These are phyloP conservation scores for Alloplasta piceator DNA, from an alignment of 2,888 invertebrate species.

Conservation along the genomic window DNA sequence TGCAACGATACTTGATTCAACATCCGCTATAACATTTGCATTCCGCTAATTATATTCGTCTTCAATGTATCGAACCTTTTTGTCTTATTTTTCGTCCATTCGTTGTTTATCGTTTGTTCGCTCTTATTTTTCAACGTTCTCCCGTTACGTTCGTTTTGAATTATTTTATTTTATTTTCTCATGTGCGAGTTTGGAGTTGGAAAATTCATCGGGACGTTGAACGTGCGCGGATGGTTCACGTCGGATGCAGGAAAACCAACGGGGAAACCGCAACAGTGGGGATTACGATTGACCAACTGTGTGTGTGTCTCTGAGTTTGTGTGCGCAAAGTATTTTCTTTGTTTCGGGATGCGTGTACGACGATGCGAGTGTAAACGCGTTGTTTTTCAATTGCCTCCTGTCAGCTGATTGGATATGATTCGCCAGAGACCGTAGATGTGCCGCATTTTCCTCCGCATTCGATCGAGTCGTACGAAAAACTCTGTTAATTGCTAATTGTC, in stretches of 20 bases:
- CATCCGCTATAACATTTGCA: not conserved
- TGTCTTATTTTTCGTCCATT: not conserved
- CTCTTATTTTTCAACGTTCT: not conserved
- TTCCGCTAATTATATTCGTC: not conserved
- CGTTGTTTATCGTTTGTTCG: not conserved
- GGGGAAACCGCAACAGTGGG: not conserved
- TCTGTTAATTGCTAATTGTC: too few relatives aligned
- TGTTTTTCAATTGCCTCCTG: slow-evolving; percentile 8
- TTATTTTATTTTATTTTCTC: not conserved
- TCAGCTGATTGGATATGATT: not conserved
- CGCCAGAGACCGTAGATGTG: too few relatives aligned
- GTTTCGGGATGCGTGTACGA: too few relatives aligned
- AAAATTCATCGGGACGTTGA: not conserved
- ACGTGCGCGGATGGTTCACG: not conserved
- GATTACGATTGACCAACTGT: slow-evolving; percentile 27
- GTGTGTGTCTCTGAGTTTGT: not conserved
- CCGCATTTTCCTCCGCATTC: too few relatives aligned
- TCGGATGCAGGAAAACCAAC: not conserved
- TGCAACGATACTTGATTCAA: not conserved
- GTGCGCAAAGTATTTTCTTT: too few relatives aligned
- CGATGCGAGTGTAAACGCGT: too few relatives aligned
- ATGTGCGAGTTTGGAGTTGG: not conserved
- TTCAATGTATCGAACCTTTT: not conserved
- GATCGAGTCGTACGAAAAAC: too few relatives aligned
- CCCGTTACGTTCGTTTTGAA: not conserved